Base-by-base conservation (phyloP, 2,113 vertebrate genomes). In the Actenoides hombroni region DNA sequence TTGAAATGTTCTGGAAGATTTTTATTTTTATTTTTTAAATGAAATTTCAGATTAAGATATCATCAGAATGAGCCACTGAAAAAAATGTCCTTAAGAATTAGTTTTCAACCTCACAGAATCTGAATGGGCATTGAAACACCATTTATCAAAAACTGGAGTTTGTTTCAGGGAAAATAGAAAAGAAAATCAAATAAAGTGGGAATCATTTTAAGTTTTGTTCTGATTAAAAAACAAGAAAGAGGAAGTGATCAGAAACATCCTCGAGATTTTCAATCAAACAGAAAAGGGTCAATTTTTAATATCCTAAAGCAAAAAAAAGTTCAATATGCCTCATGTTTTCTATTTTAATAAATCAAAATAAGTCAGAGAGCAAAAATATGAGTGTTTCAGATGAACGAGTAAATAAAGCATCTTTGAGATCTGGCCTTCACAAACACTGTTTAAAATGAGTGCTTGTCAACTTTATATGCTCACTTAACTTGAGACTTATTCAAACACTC, bases 271-370 rank as follows among this genome's bases (percentile, higher is more conserved):
- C 13, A 88, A 74, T 11, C 13, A 53, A 63, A 48, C 7, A 51
- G 54, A 18, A 68, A 75, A 68, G 16, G 1, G 20, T 64, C 39
- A 54, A 48, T 71, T 94, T 65, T 90, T 78, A 86, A 51, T 19
- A 63, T 16, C 12, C 9, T 56, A 56, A 91, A 84, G 16, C 13
- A 82, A 53, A 17, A 88, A 77, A 80, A 79, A 56, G 5, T 40
- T 33, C 48, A 83, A 16, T 61, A 54, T 33, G 6, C 19, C 24
- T 82, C 69, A 40, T 29, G 5, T 39, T 86, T 95, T 82, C 16
- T 82, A 33, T 81, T 95, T 91, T 71, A 92, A 73, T 78, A 84
- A 82, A 87, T 67, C 61, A 80, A 76, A 92, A 49, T 48, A 90
- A 78, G 29, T 53, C 80, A 60, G 42, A 42, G 35, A 75, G 49